A percentile compares a stretch with the other conserved stretches of the same genome.
phyloP scores from a whole-genome alignment of 1,140 invertebrate species.

The Euborellia annulipes region DNA sequence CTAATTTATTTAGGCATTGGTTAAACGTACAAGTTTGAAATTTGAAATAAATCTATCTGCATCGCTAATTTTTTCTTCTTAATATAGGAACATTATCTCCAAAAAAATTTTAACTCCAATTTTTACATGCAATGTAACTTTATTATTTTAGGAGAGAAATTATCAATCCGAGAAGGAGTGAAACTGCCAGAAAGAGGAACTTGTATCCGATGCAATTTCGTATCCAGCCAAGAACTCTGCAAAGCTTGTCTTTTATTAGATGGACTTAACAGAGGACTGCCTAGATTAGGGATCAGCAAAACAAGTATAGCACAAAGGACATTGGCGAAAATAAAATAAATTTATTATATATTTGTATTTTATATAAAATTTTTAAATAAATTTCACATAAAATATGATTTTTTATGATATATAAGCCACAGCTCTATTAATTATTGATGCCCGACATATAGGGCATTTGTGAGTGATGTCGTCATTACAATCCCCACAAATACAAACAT shows the following conservation, averaged over 20 bases:
- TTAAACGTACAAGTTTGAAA: too few relatives aligned
- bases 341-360: slow-evolving; percentile 16
- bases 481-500: slow-evolving; percentile 69
- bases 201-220: slow-evolving; percentile 81
- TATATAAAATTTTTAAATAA: slow-evolving; percentile 3
- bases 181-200: slow-evolving; percentile 64
- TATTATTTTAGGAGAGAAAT: slow-evolving; percentile 55
- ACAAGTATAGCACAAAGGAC: slow-evolving; percentile 44
- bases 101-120: too few relatives aligned
- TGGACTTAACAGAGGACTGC: slow-evolving; percentile 85
- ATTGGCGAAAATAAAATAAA: slow-evolving; percentile 20
- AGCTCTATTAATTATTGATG: slow-evolving; percentile 41
- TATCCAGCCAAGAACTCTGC: slow-evolving; percentile 90
- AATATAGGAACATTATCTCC: too few relatives aligned
- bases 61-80: too few relatives aligned
- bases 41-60: too few relatives aligned
- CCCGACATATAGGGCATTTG: slow-evolving; percentile 55
- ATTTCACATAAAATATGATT: not conserved
- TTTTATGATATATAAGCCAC: slow-evolving; percentile 53
- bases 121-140: too few relatives aligned
- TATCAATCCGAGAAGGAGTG: slow-evolving; percentile 64
- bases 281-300: slow-evolving; percentile 73
- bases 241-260: slow-evolving; percentile 93
- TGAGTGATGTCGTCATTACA: slow-evolving; percentile 50
- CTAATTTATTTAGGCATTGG: too few relatives aligned